Evolutionary conservation across 2,888 invertebrate species (phyloP).

Genomic region (Volucella inanis): DNA sequence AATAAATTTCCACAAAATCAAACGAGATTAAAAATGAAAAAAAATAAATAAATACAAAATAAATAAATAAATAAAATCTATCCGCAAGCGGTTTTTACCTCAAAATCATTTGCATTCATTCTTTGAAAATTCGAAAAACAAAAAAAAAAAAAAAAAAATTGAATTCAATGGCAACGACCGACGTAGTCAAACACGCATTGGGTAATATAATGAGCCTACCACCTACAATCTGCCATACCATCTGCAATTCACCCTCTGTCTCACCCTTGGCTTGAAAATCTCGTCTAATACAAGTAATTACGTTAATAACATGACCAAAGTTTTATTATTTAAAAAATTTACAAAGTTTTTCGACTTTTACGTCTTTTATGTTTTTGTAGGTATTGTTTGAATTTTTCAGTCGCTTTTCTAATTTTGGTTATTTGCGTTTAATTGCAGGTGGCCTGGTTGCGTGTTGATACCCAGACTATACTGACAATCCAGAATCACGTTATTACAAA

Average conservation of each 20-base stretch:
- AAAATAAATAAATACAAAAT: background rate
- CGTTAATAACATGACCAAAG: constrained; percentile 65
- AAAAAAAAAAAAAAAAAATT: no score
- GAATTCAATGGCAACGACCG: background rate
- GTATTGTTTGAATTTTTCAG: background rate
- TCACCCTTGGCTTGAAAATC: background rate
- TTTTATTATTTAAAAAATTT: constrained; percentile 53
- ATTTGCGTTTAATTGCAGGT: constrained; percentile 78
- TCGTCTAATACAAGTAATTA: constrained; percentile 70
- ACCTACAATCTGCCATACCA: no score
- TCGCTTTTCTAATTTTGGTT: constrained; percentile 37
- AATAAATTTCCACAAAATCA: constrained; percentile 56
- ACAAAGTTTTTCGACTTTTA: constrained; percentile 62
- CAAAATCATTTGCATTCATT: constrained; percentile 66
- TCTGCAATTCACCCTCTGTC: background rate
- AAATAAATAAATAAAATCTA: constrained; percentile 43
- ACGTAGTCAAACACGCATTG: constrained; percentile 35
- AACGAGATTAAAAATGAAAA: background rate
- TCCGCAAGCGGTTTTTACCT: constrained; percentile 56
- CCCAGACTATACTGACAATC: constrained; percentile 94
- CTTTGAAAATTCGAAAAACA: constrained; percentile 35
- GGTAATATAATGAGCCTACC: constrained; percentile 9
- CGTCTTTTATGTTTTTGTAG: constrained; percentile 10
- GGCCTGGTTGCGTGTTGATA: constrained; percentile 86
- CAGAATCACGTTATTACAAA: constrained; percentile 95